Evolutionary conservation across 2,888 invertebrate genomes (phyloP).

Genomic region (Andrena camellia): DNA sequence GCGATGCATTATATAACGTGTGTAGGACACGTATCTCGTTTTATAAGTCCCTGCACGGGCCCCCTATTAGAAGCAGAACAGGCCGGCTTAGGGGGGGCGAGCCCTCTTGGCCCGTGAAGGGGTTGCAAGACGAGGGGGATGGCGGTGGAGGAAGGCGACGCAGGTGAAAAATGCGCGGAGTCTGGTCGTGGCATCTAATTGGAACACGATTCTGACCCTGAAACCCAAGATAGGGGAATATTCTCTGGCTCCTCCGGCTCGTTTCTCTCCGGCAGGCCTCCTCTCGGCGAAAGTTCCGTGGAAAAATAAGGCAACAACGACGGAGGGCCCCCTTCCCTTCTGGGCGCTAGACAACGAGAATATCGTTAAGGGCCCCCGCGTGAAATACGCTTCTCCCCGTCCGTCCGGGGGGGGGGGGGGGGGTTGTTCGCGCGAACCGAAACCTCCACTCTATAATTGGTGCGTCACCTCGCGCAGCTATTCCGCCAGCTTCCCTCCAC

Average conservation of each 20-base stretch:
- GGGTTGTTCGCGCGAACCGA: conserved; percentile 10
- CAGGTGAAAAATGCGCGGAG: conserved; percentile 66
- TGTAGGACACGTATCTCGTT: conserved; percentile 59
- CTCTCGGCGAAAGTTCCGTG: conserved; percentile 30
- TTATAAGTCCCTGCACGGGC: conserved; percentile 58
- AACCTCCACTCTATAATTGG: conserved; percentile 63
- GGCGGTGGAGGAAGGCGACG: conserved; percentile 15
- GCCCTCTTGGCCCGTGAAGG: conserved; percentile 9
- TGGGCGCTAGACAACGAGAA: conserved; percentile 42
- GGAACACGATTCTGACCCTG: conserved; percentile 84
- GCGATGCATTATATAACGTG: conserved; percentile 67
- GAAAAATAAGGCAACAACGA: conserved; percentile 43
- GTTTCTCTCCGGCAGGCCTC: conserved; percentile 10
- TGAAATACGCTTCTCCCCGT: conserved; percentile 44
- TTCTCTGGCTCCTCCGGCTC: conserved; percentile 62
- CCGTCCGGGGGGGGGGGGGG: neutral
- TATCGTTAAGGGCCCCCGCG: conserved; percentile 67
- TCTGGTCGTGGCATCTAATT: conserved; percentile 78
- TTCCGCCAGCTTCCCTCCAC: conserved; percentile 28
- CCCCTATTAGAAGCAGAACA: conserved; percentile 66
- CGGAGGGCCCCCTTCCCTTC: neutral
- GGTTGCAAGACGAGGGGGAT: conserved; percentile 7
- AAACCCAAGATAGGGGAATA: conserved; percentile 81
- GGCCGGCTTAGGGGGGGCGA: conserved; percentile 23
- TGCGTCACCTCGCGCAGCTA: conserved; percentile 66